Conservation (phyloP, 2,113 vertebrate species). For the Alosa alosa region DNA sequence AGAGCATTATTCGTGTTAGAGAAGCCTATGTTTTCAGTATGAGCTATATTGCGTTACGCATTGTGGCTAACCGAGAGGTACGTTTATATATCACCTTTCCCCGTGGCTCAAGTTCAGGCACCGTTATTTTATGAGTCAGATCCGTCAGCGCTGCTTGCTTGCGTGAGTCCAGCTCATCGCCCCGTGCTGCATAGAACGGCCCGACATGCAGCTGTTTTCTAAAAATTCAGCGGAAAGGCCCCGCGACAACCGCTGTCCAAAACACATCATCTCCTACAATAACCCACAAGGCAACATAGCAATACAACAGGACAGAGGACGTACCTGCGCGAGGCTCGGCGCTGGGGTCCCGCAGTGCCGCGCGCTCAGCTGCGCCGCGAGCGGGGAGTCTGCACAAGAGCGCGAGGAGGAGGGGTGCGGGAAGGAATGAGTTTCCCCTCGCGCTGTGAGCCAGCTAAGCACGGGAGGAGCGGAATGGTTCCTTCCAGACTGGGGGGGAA, state of each 20-base stretch:
- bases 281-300: slow-evolving; percentile 1
- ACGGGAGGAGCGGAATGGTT: slow-evolving; percentile 40
- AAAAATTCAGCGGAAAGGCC: slow-evolving; percentile 11
- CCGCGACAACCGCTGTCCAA: background rate
- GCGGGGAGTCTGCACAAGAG: slow-evolving; percentile 19
- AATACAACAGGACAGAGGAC: slow-evolving; percentile 11
- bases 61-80: slow-evolving; percentile 7
- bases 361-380: slow-evolving; percentile 17
- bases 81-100: slow-evolving; percentile 14
- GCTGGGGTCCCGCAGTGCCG: slow-evolving; percentile 23
- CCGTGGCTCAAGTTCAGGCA: slow-evolving; percentile 10
- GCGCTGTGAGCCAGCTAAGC: slow-evolving; percentile 27
- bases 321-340: slow-evolving; percentile 41
- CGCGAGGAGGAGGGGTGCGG: slow-evolving; percentile 29
- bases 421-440: slow-evolving; percentile 31
- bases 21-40: background rate
- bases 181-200: slow-evolving; percentile 15
- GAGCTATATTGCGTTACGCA: background rate
- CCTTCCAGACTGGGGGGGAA: slow-evolving; percentile 29
- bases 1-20: background rate
- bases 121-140: slow-evolving; percentile 21
- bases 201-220: slow-evolving; percentile 9
- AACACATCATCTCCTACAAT: background rate
- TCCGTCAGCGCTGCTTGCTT: slow-evolving; percentile 15
- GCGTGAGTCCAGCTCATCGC: slow-evolving; percentile 9